Evolutionary conservation across 53 echinoderm and acorn worm genomes (phyloP).

Genomic region (Patiria pectinifera): DNA sequence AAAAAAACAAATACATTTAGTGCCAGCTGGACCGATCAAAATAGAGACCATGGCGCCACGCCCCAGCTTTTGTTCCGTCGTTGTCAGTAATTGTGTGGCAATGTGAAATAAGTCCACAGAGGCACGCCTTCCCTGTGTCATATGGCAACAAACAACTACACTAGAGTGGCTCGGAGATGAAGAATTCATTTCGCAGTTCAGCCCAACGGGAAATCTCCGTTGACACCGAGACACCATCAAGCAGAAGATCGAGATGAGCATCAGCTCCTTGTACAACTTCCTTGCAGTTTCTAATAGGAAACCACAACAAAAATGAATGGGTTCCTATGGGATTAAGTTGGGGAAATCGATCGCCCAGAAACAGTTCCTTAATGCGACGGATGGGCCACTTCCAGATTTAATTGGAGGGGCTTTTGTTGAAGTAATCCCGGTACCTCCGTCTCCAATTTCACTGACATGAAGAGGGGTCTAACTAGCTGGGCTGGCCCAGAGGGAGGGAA

Average conservation of each 20-base stretch:
- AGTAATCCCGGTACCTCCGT: not conserved
- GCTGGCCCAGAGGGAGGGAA: not conserved
- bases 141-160: too few relatives aligned
- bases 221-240: conserved; percentile 1
- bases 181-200: not conserved
- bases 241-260: not conserved
- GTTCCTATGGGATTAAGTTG: conserved; percentile 36
- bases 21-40: too few relatives aligned
- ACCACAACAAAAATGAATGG: conserved; percentile 59
- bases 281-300: conserved; percentile 41
- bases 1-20: too few relatives aligned
- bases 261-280: not conserved
- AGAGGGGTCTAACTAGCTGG: not conserved
- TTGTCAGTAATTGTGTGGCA: too few relatives aligned
- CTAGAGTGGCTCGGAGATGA: too few relatives aligned
- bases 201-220: conserved; percentile 1
- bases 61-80: too few relatives aligned
- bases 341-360: not conserved
- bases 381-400: not conserved
- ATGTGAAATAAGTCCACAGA: not conserved
- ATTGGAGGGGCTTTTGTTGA: conserved; percentile 4
- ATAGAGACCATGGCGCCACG: too few relatives aligned
- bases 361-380: not conserved
- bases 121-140: not conserved
- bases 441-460: not conserved